Base-by-base conservation (phyloP, 1,140 invertebrate genomes). In the Vanessa tameamea region DNA sequence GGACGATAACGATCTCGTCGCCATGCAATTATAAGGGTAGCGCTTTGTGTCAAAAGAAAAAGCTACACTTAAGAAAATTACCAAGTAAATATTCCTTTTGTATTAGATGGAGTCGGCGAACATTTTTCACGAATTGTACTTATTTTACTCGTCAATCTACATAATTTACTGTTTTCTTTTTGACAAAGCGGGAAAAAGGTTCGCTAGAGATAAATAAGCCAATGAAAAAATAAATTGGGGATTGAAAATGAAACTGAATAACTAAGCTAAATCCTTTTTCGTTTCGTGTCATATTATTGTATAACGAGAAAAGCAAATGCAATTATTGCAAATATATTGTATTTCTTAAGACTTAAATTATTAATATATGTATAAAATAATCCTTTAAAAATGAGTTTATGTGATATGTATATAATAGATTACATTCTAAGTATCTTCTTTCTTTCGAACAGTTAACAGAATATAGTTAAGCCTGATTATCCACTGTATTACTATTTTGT, bases 51-150 rank as follows among this genome's bases (percentile, higher is more conserved):
- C 80, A 78, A 85, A 87, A 81, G 80, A 83, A 83, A 78, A 88
- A 81, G 78, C 78, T 84, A 80, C 82, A 87, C 79, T 90, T 85
- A 81, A 80, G 70, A 67, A 82, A 88, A 90, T 88, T 85, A 86
- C 86, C 70, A 61, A 82, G 82, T 82, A 87, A 86, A 87, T 85
- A 82, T 78, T 80, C 79, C 76, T 78, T 79, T 79, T 71, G 70
- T 70, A 76, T 81, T 76, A 78, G 72, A 53, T 75, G 64, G 63
- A 76, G 69, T 73, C 69, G 69, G 64, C 76, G 73, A 69, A 69
- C 61, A 65, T 72, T 75, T 69, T 75, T 76, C 64, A 78, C 59
- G 77, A 69, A 78, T 69, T 75, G 67, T 78, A 66, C 73, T 69
- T 75, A 75, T 75, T 75, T 67, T 43, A 67, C 47, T 59, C 57